phyloP scores from a whole-genome alignment of 2,113 vertebrate genomes.

The Stigmatopora argus region DNA sequence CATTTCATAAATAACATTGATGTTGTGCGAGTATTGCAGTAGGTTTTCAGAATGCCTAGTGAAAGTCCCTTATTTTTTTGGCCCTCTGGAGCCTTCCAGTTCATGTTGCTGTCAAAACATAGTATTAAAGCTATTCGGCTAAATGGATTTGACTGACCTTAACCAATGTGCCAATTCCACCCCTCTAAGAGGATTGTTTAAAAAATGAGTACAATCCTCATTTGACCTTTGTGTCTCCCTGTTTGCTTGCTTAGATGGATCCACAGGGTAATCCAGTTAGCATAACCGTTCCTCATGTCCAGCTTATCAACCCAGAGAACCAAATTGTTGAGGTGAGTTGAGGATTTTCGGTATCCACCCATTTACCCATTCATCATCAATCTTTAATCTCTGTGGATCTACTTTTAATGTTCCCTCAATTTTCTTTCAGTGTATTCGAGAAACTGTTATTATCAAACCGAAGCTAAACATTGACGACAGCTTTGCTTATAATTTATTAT shows the following conservation, averaged over 20 bases:
- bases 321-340: slow-evolving; percentile 93
- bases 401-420: not conserved
- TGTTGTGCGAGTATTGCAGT: not conserved
- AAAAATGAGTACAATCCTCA: slow-evolving; percentile 32
- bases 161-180: slow-evolving; percentile 28
- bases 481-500: not conserved
- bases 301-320: slow-evolving; percentile 99
- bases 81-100: not conserved
- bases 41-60: not conserved
- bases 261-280: slow-evolving; percentile 80
- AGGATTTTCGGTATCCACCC: not conserved
- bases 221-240: slow-evolving; percentile 35
- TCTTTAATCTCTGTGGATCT: not conserved
- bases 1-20: not conserved
- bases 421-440: not conserved
- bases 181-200: slow-evolving; percentile 37
- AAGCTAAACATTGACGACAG: not conserved
- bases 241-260: slow-evolving; percentile 71
- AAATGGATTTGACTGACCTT: slow-evolving; percentile 17
- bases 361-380: not conserved
- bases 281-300: slow-evolving; percentile 94
- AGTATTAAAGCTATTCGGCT: not conserved
- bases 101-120: not conserved
- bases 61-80: not conserved
- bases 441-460: not conserved